Evolutionary conservation across 2,888 invertebrate species (phyloP), one percentile per base, ranked within the genome.

Genomic region (Drosophila neonasuta): DNA sequence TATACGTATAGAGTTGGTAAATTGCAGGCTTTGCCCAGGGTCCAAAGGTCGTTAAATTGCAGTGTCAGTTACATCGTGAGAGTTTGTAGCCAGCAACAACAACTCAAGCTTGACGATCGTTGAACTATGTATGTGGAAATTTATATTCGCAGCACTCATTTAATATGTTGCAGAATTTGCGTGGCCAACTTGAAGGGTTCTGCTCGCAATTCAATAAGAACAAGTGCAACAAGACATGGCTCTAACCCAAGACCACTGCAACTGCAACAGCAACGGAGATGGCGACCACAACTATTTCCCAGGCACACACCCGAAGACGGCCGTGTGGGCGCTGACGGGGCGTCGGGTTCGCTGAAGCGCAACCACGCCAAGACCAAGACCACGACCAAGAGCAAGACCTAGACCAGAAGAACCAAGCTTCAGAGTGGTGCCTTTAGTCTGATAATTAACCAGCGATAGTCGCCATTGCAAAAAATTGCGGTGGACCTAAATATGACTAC

Each of bases 21-120:
- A 65, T 74, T 65, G 64, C 39, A 45, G 58, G 34, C n/a, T 20
- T 52, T 52, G 61, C 51, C 54, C 17, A 42, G 13, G 24, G 54
- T 54, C 39, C 42, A 58, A 69, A 66, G 56, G 46, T 70, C 66
- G 56, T 67, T 60, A 69, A 78, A 78, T 78, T 79, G 20, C 63
- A 65, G 76, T 78, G 55, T 78, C 80, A 63, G 78, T 70, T 81
- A 74, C 80, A 82, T 55, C 68, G 74, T 74, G 74, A 65, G 74
- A 74, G 44, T 24, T 24, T 24, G 24, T 6, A 5, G 24, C 24
- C 41, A 60, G 13, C 48, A 42, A 13, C 39, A 44, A 24, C 34
- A 29, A 74, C 67, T 68, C 77, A 67, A 72, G 56, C 84, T 49
- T 82, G 82, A 83, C 84, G 82, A 79, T 68, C 84, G 49, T 84